Conservation (phyloP, 2,888 invertebrate genomes). For the Orthosia gothica region DNA sequence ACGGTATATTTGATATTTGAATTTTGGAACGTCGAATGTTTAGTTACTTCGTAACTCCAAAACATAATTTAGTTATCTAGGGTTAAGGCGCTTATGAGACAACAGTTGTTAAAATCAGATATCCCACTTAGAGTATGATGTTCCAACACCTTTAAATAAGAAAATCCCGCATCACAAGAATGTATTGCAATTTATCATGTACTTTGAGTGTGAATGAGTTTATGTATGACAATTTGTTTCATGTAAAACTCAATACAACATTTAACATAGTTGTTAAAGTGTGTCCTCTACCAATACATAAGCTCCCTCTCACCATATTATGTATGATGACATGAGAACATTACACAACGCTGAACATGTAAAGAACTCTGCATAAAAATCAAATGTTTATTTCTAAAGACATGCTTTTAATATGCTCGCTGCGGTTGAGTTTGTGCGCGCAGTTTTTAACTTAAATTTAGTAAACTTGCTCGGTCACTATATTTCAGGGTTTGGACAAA, state of each 20-base stretch:
- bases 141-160: background rate
- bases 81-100: too few species aligned
- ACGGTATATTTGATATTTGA: too few species aligned
- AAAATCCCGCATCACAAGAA: conserved; percentile 47
- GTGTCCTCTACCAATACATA: conserved; percentile 73
- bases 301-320: conserved; percentile 81
- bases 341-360: conserved; percentile 74
- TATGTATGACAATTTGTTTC: conserved; percentile 75
- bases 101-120: too few species aligned
- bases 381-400: conserved; percentile 40
- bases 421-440: conserved; percentile 3
- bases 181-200: conserved; percentile 37
- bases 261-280: conserved; percentile 56
- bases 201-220: conserved; percentile 72
- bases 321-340: conserved; percentile 76
- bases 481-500: too few species aligned
- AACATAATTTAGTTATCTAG: too few species aligned
- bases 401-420: conserved; percentile 52
- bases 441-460: background rate
- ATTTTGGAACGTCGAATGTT: too few species aligned
- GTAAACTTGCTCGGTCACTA: too few species aligned
- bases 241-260: conserved; percentile 75
- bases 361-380: conserved; percentile 36
- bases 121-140: too few species aligned
- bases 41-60: too few species aligned